Conservation (phyloP, 2,888 invertebrate genomes). For the Volucella inanis region DNA sequence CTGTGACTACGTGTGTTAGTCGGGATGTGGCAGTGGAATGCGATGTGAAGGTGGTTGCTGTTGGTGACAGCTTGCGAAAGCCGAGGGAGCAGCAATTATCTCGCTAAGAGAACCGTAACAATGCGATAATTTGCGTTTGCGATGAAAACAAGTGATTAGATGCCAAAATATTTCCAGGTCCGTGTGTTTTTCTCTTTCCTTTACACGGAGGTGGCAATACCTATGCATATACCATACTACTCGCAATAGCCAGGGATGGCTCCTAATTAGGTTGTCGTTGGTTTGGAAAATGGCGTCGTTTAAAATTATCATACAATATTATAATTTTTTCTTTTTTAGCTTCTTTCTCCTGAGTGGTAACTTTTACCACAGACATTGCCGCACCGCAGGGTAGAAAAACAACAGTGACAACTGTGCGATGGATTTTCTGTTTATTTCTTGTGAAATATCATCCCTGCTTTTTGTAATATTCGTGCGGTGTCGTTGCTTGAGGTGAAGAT, state of each 20-base stretch:
- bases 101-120: slow-evolving; percentile 67
- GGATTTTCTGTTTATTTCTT: slow-evolving; percentile 50
- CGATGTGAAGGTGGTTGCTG: slow-evolving; percentile 48
- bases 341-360: background rate
- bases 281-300: slow-evolving; percentile 61
- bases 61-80: slow-evolving; percentile 70
- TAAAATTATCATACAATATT: slow-evolving; percentile 65
- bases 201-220: background rate
- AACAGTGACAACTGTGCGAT: slow-evolving; percentile 11
- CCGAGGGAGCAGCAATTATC: slow-evolving; percentile 67
- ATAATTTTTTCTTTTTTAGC: background rate
- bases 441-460: slow-evolving; percentile 31
- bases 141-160: slow-evolving; percentile 73
- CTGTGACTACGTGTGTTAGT: background rate
- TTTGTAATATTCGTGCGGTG: slow-evolving; percentile 18
- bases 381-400: background rate
- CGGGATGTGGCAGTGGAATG: background rate
- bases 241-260: background rate
- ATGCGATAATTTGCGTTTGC: slow-evolving; percentile 69
- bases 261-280: slow-evolving; percentile 71
- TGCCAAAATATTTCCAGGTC: slow-evolving; percentile 69
- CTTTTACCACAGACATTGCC: no score
- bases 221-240: background rate
- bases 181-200: slow-evolving; percentile 64
- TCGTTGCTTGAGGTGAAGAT: slow-evolving; percentile 7